phyloP scores from a whole-genome alignment of 1,140 invertebrate species.

The Halictus rubicundus region DNA sequence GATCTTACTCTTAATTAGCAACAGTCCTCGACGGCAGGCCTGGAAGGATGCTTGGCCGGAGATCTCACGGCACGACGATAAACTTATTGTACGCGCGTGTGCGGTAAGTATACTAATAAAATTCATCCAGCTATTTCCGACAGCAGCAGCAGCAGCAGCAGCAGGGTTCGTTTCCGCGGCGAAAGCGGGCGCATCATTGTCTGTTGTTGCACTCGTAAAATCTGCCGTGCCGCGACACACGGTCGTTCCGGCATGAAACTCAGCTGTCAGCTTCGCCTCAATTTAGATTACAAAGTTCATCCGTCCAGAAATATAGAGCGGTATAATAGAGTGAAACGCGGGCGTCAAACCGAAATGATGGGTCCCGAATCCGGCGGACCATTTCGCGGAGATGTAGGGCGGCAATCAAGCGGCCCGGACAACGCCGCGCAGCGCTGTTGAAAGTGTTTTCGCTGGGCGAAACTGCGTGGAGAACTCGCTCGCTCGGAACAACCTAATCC shows the following conservation, averaged over 20 bases:
- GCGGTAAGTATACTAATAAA: too few relatives aligned
- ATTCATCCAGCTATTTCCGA: too few relatives aligned
- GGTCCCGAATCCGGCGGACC: neutral
- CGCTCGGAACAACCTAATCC: conserved; percentile 55
- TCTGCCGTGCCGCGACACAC: neutral
- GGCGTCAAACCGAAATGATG: neutral
- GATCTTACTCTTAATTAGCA: too few relatives aligned
- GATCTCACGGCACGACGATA: too few relatives aligned
- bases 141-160: too few relatives aligned
- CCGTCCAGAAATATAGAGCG: neutral
- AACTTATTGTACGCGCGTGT: too few relatives aligned
- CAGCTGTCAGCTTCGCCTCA: neutral
- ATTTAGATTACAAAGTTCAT: neutral
- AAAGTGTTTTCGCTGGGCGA: conserved; percentile 38
- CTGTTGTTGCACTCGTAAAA: neutral
- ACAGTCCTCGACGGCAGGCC: too few relatives aligned
- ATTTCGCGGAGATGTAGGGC: conserved; percentile 2
- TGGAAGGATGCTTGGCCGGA: too few relatives aligned
- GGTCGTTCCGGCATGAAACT: neutral
- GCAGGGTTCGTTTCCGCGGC: too few relatives aligned
- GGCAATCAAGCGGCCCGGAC: conserved; percentile 9
- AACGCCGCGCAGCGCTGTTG: neutral
- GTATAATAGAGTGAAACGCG: neutral
- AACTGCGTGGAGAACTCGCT: conserved; percentile 16
- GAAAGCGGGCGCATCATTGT: too few relatives aligned